These are phyloP conservation scores for Orthochromis indermauri DNA, from an alignment of 2,113 vertebrate species.

Conservation along the genomic window DNA sequence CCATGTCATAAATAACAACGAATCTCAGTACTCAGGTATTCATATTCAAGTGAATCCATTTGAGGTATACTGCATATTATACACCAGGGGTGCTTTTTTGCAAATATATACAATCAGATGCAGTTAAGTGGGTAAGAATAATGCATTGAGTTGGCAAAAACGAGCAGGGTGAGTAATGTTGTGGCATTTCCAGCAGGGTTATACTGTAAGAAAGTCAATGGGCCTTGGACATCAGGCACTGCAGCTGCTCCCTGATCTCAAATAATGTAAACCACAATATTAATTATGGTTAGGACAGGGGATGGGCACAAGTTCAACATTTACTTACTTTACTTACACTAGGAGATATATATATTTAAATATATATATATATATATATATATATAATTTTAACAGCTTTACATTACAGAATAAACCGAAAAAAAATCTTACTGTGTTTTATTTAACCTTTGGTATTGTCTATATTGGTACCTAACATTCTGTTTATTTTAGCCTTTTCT, in stretches of 20 bases:
- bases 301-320: background rate
- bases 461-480: background rate
- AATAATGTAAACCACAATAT: slow-evolving; percentile 18
- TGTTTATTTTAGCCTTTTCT: background rate
- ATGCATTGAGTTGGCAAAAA: slow-evolving; percentile 39
- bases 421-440: background rate
- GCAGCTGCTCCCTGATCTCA: slow-evolving; percentile 16
- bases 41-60: slow-evolving; percentile 53
- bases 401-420: background rate
- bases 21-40: slow-evolving; percentile 35
- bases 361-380: background rate
- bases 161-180: slow-evolving; percentile 47
- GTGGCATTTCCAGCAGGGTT: slow-evolving; percentile 54
- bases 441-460: background rate
- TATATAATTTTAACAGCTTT: background rate
- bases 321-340: background rate
- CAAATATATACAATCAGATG: slow-evolving; percentile 51
- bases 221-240: slow-evolving; percentile 12
- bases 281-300: background rate
- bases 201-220: slow-evolving; percentile 32
- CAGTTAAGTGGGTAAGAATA: slow-evolving; percentile 46
- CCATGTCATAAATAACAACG: slow-evolving; percentile 46
- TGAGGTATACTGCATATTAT: slow-evolving; percentile 18
- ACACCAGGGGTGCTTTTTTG: slow-evolving; percentile 4
- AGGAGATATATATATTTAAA: background rate